These are phyloP conservation scores for Pterocles burchelli DNA, from an alignment of 2,113 vertebrate species.

Conservation along the genomic window DNA sequence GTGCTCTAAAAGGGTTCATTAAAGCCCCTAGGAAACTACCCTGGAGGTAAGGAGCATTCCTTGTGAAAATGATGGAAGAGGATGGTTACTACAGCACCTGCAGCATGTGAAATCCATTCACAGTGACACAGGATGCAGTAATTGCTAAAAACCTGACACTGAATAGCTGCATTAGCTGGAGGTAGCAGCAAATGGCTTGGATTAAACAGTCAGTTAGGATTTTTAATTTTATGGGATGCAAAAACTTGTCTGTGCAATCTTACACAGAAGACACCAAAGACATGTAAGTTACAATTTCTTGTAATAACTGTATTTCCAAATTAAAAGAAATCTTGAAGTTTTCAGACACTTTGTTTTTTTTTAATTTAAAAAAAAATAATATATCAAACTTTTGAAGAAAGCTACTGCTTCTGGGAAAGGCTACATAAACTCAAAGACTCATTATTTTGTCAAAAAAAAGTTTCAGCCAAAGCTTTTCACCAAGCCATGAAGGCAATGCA, in stretches of 20 bases:
- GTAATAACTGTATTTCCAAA: background rate
- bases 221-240: background rate
- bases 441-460: conserved; percentile 26
- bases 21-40: background rate
- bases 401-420: background rate
- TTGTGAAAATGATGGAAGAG: background rate
- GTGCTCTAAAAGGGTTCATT: background rate
- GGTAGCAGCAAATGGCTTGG: background rate
- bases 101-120: background rate
- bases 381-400: background rate
- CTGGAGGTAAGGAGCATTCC: background rate
- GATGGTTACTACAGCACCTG: background rate
- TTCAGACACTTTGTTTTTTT: background rate
- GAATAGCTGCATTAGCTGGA: background rate
- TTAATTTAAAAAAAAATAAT: background rate
- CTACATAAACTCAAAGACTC: background rate
- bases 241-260: background rate
- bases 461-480: conserved; percentile 4
- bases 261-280: background rate
- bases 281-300: background rate
- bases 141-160: background rate
- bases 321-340: background rate
- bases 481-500: background rate
- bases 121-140: background rate
- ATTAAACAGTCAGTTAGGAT: background rate